Evolutionary conservation across 2,888 invertebrate genomes (phyloP), one percentile per base, ranked within the genome.

Genomic region (Plagiodera versicolora): DNA sequence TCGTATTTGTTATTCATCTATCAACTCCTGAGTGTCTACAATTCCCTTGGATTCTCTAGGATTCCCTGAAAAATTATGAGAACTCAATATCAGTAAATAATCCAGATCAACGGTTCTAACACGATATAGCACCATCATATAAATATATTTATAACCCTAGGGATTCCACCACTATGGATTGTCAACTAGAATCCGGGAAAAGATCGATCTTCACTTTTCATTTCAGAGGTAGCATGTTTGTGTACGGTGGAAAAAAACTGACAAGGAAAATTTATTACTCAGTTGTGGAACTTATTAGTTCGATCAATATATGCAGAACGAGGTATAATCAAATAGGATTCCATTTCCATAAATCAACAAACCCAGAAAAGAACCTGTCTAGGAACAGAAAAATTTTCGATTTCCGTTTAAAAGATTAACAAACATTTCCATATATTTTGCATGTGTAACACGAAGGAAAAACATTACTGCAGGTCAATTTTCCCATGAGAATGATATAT

Each of bases 141-240:
- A 49, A 61, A 61, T 61, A 57, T 58, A 61, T 61, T 61, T 54
- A 61, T 61, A 61, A 54, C 61, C 54, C 61, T 46, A 20, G 61
- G 57, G 61, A 60, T 20, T 18, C 39, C 20, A 20, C 16, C 14
- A 52, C 39, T 18, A 14, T 39, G 24, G 52, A 52, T 39, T 39
- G 39, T 52, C 20, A 20, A 52, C 18, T 20, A 20, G n/a, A 20
- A 52, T 52, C 19, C 39, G 11, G 18, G 39, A 39, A 52, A 52
- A 52, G 39, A 20, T 20, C 19, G 24, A 14, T 52, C 39, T 51
- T 39, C 20, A 8, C 19, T 5, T 39, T 19, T n/a, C n/a, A 52
- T 52, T 52, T 52, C 52, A 35, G 52, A 17, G 30, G 35, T 10
- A 39, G 52, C 14, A 19, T 52, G 14, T 19, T 39, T 19, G 24